Evolutionary conservation across 2,797 vertebrate species (phyloP).

Genomic region (Onychomys torridus): DNA sequence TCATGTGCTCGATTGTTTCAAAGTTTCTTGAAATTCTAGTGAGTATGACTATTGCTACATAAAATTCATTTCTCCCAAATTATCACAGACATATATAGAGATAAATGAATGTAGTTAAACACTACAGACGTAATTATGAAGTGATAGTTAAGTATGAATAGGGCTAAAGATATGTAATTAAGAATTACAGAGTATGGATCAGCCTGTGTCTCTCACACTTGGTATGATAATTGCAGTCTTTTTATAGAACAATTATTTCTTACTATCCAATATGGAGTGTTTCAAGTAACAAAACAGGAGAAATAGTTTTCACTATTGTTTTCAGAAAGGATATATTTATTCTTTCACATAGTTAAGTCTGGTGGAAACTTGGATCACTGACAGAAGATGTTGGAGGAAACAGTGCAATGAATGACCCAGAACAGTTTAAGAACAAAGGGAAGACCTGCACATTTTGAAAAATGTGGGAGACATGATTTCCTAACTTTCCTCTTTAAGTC

Average conservation of each 20-base stretch:
- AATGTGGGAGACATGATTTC: background rate
- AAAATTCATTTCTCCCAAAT: background rate
- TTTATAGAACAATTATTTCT: conserved; percentile 9
- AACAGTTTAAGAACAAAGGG: background rate
- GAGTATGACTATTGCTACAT: background rate
- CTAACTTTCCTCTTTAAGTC: background rate
- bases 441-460: background rate
- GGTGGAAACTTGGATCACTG: background rate
- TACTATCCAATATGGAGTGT: background rate
- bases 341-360: background rate
- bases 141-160: background rate
- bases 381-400: background rate
- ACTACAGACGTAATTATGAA: conserved; percentile 23
- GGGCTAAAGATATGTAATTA: conserved; percentile 6
- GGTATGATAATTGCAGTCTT: background rate
- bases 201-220: background rate
- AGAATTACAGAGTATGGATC: background rate
- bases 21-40: conserved; percentile 32
- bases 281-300: background rate
- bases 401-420: background rate
- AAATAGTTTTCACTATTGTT: background rate
- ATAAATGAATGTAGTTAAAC: background rate
- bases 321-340: background rate
- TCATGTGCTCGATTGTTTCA: background rate
- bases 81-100: background rate